These are phyloP conservation scores for Drepanosiphum platanoidis DNA, from an alignment of 2,888 invertebrate species.

Conservation along the genomic window DNA sequence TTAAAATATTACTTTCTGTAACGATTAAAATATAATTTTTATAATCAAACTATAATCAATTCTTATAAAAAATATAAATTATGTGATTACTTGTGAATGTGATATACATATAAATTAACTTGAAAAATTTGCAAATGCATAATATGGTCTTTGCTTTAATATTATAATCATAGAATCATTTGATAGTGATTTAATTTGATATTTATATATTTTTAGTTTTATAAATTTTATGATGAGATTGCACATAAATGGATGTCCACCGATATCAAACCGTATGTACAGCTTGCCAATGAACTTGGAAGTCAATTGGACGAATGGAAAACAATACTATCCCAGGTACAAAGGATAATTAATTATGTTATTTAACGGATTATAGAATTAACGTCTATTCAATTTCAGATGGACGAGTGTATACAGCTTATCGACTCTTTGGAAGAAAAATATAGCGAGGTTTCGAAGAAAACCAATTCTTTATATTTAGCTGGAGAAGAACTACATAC, in stretches of 20 bases:
- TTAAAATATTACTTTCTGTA: too few relatives aligned
- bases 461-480: conserved; percentile 90
- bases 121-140: too few relatives aligned
- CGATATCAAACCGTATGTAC: conserved; percentile 47
- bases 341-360: neutral
- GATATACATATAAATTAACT: too few relatives aligned
- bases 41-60: neutral
- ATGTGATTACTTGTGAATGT: too few relatives aligned
- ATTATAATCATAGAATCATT: too few relatives aligned
- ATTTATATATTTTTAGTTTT: conserved; percentile 26
- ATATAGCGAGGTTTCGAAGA: conserved; percentile 87
- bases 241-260: conserved; percentile 53
- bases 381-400: conserved; percentile 68
- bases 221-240: conserved; percentile 43
- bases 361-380: neutral
- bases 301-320: conserved; percentile 53
- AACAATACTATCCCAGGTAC: conserved; percentile 48
- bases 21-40: neutral
- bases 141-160: too few relatives aligned
- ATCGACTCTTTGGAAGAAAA: conserved; percentile 79
- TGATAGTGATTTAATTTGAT: too few relatives aligned
- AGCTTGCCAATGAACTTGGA: conserved; percentile 47
- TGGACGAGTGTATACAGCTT: conserved; percentile 77
- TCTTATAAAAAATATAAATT: neutral
- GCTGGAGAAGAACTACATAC: conserved; percentile 91